Evolutionary conservation across 2,113 vertebrate genomes (phyloP).

Genomic region (Pygoscelis adeliae): DNA sequence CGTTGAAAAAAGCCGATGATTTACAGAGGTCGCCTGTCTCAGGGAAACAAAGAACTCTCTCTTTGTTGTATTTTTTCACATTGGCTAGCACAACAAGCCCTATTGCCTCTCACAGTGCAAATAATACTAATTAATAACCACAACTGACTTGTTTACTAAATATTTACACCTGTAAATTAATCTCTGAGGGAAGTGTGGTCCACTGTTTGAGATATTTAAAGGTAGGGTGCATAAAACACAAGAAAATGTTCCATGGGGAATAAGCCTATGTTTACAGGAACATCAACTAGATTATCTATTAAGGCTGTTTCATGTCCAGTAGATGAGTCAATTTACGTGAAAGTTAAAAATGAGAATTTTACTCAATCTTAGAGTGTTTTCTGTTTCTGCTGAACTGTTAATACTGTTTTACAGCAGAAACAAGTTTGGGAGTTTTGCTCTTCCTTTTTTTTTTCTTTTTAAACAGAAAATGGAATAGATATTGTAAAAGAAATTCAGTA

Average conservation of each 20-base stretch:
- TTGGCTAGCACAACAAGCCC: not conserved
- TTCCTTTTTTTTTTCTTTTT: not conserved
- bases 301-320: not conserved
- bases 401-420: not conserved
- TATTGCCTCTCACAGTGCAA: not conserved
- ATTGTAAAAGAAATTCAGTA: no score
- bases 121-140: not conserved
- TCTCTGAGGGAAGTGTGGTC: not conserved
- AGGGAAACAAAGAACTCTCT: not conserved
- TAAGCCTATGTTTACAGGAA: not conserved
- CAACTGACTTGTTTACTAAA: not conserved
- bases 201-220: not conserved
- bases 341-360: not conserved
- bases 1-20: not conserved
- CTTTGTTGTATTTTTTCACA: fast-evolving
- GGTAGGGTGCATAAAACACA: not conserved
- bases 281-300: not conserved
- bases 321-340: not conserved
- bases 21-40: not conserved
- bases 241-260: not conserved
- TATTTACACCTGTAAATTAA: not conserved
- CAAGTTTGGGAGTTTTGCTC: not conserved
- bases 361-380: not conserved
- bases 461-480: not conserved
- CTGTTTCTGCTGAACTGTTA: not conserved